Conservation (phyloP, 2,797 vertebrate species). For the Erethizon dorsatum region DNA sequence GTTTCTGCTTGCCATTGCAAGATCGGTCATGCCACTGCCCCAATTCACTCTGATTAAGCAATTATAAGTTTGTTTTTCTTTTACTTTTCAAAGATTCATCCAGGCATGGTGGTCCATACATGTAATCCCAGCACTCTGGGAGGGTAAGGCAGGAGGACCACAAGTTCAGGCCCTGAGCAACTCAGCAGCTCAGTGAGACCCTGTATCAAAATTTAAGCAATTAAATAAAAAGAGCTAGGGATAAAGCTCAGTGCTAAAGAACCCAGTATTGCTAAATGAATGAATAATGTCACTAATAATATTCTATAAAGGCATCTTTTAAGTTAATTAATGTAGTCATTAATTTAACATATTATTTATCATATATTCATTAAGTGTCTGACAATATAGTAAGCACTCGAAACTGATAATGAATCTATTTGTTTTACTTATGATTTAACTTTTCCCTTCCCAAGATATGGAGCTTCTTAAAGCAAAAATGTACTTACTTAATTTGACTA, state of each 20-base stretch:
- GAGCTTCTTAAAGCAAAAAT: conserved; percentile 12
- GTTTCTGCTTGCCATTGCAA: no score
- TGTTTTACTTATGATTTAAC: background rate
- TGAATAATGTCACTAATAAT: background rate
- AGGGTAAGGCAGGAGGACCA: background rate
- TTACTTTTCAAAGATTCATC: background rate
- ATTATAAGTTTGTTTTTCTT: background rate
- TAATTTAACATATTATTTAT: conserved; percentile 5
- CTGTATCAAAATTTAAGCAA: background rate
- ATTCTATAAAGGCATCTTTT: background rate
- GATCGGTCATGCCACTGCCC: background rate
- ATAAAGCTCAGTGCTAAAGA: background rate
- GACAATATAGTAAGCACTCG: background rate
- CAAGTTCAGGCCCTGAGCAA: background rate
- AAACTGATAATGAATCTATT: conserved; percentile 5
- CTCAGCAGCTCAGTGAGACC: background rate
- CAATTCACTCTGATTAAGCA: conserved; percentile 16
- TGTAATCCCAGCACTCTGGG: background rate
- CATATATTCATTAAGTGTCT: background rate
- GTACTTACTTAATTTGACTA: background rate
- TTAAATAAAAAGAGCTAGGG: background rate
- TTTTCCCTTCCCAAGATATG: background rate
- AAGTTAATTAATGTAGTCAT: background rate
- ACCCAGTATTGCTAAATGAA: background rate
- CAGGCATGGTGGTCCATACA: background rate